Evolutionary conservation across 2,888 invertebrate species (phyloP).

Genomic region (Endomychus coccineus): DNA sequence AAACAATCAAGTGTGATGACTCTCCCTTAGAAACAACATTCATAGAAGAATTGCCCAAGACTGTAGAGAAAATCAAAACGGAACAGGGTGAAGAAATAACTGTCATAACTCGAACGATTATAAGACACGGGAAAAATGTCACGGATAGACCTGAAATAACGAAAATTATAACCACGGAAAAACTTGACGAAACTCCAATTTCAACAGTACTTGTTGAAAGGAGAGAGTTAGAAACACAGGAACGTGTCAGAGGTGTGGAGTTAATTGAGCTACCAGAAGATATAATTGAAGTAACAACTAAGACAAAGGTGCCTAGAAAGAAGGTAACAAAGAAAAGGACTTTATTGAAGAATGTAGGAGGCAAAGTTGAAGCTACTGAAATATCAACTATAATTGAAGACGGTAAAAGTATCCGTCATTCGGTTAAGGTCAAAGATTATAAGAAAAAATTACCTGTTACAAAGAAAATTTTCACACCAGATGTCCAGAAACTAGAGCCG

Average conservation of each 20-base stretch:
- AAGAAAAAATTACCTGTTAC: slow-evolving; percentile 21
- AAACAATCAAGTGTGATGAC: slow-evolving; percentile 29
- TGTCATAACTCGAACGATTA: slow-evolving; percentile 39
- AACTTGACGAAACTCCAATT: slow-evolving; percentile 30
- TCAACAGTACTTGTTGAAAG: slow-evolving; percentile 28
- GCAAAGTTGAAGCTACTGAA: slow-evolving; percentile 36
- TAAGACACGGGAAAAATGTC: slow-evolving; percentile 25
- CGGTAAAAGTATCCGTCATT: slow-evolving; percentile 29
- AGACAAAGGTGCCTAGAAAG: slow-evolving; percentile 38
- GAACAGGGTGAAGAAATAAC: slow-evolving; percentile 28
- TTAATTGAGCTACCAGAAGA: slow-evolving; percentile 31
- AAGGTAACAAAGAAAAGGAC: slow-evolving; percentile 37
- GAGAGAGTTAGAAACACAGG: slow-evolving; percentile 20
- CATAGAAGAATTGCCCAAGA: slow-evolving; percentile 7
- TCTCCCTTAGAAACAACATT: not conserved
- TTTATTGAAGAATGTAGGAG: slow-evolving; percentile 32
- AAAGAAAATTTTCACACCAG: slow-evolving; percentile 25
- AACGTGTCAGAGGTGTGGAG: slow-evolving; percentile 26
- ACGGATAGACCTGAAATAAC: slow-evolving; percentile 35
- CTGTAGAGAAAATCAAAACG: slow-evolving; percentile 15
- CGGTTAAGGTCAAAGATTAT: slow-evolving; percentile 27
- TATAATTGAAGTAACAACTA: slow-evolving; percentile 16
- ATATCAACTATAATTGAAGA: slow-evolving; percentile 34
- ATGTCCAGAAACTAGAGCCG: no score
- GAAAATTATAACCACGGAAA: slow-evolving; percentile 38